Conservation (phyloP, 2,888 invertebrate species). For the Fragum fragum region DNA sequence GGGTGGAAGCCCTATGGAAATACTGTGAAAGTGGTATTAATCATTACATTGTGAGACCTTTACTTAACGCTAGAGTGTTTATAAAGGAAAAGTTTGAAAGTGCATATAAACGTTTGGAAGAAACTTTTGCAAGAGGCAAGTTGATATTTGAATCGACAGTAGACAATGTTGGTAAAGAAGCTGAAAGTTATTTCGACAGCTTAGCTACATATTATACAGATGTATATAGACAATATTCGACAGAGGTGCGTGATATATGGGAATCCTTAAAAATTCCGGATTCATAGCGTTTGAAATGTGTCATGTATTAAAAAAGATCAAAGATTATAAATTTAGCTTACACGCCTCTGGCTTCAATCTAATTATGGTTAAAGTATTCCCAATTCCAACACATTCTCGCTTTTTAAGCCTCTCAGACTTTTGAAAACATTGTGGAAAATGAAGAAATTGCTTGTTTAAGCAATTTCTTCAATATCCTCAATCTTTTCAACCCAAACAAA, state of each 20-base stretch:
- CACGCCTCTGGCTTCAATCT: too few species aligned
- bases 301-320: too few species aligned
- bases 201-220: conserved; percentile 60
- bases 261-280: conserved; percentile 63
- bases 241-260: conserved; percentile 62
- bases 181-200: conserved; percentile 49
- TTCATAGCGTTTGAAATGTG: background rate
- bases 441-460: too few species aligned
- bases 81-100: conserved; percentile 55
- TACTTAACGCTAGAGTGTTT: conserved; percentile 54
- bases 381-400: too few species aligned
- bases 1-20: conserved; percentile 59
- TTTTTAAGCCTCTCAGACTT: too few species aligned
- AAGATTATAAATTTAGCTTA: too few species aligned
- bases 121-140: conserved; percentile 58
- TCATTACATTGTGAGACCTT: conserved; percentile 61
- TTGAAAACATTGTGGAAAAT: too few species aligned
- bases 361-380: too few species aligned
- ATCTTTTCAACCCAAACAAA: too few species aligned
- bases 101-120: conserved; percentile 46
- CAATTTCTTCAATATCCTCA: too few species aligned
- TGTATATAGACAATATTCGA: conserved; percentile 64
- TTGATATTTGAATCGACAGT: conserved; percentile 48
- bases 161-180: conserved; percentile 50
- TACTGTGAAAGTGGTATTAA: conserved; percentile 62